Percentiles rank a stretch among this genome's conserved stretches.
Evolutionary conservation across 2,797 vertebrate genomes (phyloP).

Genomic region (Phoeniculus purpureus): DNA sequence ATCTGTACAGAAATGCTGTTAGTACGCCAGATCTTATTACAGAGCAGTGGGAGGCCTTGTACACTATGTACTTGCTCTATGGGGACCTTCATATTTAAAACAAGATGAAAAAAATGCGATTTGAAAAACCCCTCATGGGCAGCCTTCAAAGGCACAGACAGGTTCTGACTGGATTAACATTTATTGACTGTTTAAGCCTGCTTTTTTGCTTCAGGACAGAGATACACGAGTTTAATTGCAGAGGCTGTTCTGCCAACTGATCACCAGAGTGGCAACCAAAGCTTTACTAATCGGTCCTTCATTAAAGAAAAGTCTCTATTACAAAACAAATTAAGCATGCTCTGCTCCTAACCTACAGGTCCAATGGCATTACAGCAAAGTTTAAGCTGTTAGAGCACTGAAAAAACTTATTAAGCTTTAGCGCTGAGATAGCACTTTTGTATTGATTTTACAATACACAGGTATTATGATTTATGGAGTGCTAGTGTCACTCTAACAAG

Average conservation of each 20-base stretch:
- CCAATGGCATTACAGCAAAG: constrained; percentile 93
- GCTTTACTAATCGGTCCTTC: constrained; percentile 97
- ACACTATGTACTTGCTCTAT: constrained; percentile 82
- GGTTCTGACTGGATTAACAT: constrained; percentile 99
- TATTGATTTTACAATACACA: constrained; percentile 99
- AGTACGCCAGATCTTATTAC: constrained; percentile 90
- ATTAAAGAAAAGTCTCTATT: constrained; percentile 99
- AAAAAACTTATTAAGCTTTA: constrained; percentile 97
- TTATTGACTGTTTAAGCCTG: constrained; percentile 98
- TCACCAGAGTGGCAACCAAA: constrained; percentile 97
- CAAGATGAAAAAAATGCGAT: constrained; percentile 88
- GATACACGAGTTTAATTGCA: constrained; percentile 95
- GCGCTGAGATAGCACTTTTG: constrained; percentile 99
- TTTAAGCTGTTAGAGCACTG: constrained; percentile 95
- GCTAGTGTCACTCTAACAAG: constrained; percentile 99
- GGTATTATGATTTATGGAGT: constrained; percentile 99
- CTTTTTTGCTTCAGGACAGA: constrained; percentile 93
- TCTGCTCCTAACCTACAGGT: constrained; percentile 95
- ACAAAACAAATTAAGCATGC: constrained; percentile 99
- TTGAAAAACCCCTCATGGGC: constrained; percentile 88
- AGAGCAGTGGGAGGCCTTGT: constrained; percentile 86
- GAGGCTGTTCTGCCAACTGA: constrained; percentile 96
- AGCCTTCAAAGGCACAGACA: constrained; percentile 95
- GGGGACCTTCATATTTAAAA: constrained; percentile 88
- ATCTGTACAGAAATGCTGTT: constrained; percentile 85